A percentile compares a stretch with the other conserved stretches of the same genome.
Conservation (phyloP, 2,888 invertebrate species). For the Brassicogethes aeneus region DNA sequence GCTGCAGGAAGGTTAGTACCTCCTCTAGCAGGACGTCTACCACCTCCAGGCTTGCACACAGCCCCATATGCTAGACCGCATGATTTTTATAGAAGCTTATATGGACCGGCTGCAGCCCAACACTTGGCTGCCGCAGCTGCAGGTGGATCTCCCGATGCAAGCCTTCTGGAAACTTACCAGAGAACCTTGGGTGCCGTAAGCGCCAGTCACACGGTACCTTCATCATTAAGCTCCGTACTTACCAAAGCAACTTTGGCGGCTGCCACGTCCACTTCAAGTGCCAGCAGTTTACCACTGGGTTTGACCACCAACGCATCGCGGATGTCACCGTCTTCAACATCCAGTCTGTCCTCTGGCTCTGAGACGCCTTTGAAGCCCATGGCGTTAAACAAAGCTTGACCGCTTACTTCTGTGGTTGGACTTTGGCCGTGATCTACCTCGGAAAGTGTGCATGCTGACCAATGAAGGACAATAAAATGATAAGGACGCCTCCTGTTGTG, state of each 20-base stretch:
- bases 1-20: conserved; percentile 57
- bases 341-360: conserved; percentile 48
- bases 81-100: conserved; percentile 72
- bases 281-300: conserved; percentile 39
- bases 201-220: conserved; percentile 19
- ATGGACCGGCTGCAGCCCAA: conserved; percentile 55
- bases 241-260: conserved; percentile 37
- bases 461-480: conserved; percentile 30
- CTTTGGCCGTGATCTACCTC: conserved; percentile 37
- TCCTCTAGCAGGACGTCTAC: conserved; percentile 51
- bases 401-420: conserved; percentile 24
- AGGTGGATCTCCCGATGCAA: conserved; percentile 50
- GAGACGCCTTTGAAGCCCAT: conserved; percentile 44
- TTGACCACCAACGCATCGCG: conserved; percentile 44
- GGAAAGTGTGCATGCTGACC: conserved; percentile 26
- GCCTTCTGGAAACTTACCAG: conserved; percentile 65
- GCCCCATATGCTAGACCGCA: conserved; percentile 56
- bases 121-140: conserved; percentile 35
- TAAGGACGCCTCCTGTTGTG: conserved; percentile 20
- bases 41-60: conserved; percentile 59
- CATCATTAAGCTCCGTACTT: conserved; percentile 30
- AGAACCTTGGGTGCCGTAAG: conserved; percentile 52
- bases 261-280: conserved; percentile 26
- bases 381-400: conserved; percentile 42
- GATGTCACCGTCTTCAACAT: conserved; percentile 55